Percentiles rank a stretch among this genome's conserved stretches.
Conservation (phyloP, 2,113 vertebrate species). For the Castor canadensis region DNA sequence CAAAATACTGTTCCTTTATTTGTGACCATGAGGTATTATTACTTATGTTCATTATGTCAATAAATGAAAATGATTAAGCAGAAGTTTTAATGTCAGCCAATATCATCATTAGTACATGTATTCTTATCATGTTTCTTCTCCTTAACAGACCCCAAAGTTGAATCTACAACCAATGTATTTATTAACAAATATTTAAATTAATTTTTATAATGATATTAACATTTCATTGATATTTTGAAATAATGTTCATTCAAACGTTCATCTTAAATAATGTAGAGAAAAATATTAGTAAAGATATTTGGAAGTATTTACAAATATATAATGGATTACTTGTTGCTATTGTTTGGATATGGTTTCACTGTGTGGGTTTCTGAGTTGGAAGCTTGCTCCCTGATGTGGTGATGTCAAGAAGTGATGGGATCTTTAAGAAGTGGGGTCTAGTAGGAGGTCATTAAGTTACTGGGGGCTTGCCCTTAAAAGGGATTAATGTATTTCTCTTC, state of each 20-base stretch:
- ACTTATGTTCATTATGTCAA: background rate
- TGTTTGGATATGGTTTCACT: background rate
- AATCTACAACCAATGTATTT: background rate
- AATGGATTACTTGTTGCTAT: background rate
- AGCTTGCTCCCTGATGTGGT: too few relatives aligned
- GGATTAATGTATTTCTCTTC: background rate
- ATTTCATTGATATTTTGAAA: background rate
- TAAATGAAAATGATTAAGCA: background rate
- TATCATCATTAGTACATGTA: background rate
- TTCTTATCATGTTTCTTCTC: background rate
- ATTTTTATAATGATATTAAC: background rate
- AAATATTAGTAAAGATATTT: background rate
- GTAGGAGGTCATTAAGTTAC: background rate
- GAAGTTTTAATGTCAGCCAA: background rate
- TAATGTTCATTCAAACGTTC: background rate
- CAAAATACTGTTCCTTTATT: conserved; percentile 12
- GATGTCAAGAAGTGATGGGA: background rate
- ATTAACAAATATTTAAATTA: background rate
- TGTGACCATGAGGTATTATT: background rate
- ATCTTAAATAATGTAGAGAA: conserved; percentile 39
- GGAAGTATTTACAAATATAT: background rate
- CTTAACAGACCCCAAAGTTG: background rate
- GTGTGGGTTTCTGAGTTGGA: background rate
- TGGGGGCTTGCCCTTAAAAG: too few relatives aligned
- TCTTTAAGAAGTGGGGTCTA: background rate